Evolutionary conservation across 2,888 invertebrate genomes (phyloP).

Genomic region (Epinotia ramella): DNA sequence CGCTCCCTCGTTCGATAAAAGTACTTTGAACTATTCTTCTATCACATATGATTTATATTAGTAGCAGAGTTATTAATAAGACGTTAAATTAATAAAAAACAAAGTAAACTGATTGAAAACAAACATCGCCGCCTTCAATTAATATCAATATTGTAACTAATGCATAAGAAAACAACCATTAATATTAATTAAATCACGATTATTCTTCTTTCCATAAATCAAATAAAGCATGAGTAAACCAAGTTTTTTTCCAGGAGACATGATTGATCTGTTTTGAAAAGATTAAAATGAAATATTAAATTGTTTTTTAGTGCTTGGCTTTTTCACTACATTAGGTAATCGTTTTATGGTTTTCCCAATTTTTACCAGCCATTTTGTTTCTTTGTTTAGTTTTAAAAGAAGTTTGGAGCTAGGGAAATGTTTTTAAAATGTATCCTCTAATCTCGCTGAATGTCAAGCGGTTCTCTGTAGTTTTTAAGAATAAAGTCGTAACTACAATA

Average conservation of each 20-base stretch:
- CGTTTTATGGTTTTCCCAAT: not conserved
- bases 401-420: not conserved
- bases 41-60: too few relatives aligned
- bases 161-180: slow-evolving; percentile 51
- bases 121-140: slow-evolving; percentile 18
- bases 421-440: not conserved
- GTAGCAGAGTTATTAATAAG: too few relatives aligned
- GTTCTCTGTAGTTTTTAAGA: not conserved
- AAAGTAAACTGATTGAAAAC: not conserved
- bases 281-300: slow-evolving; percentile 42
- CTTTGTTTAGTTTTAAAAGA: not conserved
- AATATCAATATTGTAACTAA: slow-evolving; percentile 25
- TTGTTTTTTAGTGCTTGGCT: slow-evolving; percentile 24
- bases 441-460: too few relatives aligned
- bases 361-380: not conserved
- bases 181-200: slow-evolving; percentile 58
- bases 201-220: slow-evolving; percentile 51
- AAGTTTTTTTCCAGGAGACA: slow-evolving; percentile 39
- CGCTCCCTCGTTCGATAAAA: too few relatives aligned
- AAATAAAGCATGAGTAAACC: slow-evolving; percentile 38
- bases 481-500: not conserved
- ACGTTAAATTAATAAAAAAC: too few relatives aligned
- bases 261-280: slow-evolving; percentile 43
- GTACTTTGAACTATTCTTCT: too few relatives aligned
- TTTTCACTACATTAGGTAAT: slow-evolving; percentile 27